Base-by-base conservation (phyloP, 2,113 vertebrate genomes). In the Brienomyrus brachyistius region DNA sequence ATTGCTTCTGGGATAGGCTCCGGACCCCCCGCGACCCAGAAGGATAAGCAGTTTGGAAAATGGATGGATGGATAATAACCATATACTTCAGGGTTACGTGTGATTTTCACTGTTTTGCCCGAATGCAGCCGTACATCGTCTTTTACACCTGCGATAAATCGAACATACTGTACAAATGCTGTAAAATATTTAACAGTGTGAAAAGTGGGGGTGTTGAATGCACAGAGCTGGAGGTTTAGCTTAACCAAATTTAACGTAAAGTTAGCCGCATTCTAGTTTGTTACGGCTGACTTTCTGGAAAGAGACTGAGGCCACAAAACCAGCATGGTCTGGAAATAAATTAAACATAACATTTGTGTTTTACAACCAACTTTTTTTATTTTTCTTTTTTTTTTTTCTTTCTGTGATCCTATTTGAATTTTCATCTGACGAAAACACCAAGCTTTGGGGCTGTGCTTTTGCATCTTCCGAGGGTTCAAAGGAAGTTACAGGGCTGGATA, bases 401-500 rank as follows among this genome's bases (percentile, higher is more conserved):
- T 48, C 74, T 80, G 74, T 80, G 35, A 80, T 80, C 35, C 74
- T 80, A 86, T 47, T 50, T 86, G 83, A 86, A 86, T 87, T 87
- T 87, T 35, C 51, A 35, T 87, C 85, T 87, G 27, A 54, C 51
- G 35, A 54, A 54, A 87, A 87, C 50, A 87, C n/a, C 51, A 52
- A 35, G 85, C 85, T 87, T 27, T 87, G 85, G 82, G 85, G 85
- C 50, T 87, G 51, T 84, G n/a, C 82, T 54, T 54, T 27, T 17
- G n/a, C 51, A 87, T 54, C 85, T 54, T 87, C 51, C 31, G 35
- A 35, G 51, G 50, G n/a, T 54, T 87, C 19, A 87, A 54, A 35
- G 51, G 51, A 87, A 54, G 85, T 87, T 87, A n/a, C 50, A 21
- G 85, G 51, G 85, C 85, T 48, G 31, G n/a, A 15, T 87, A 9